Evolutionary conservation across 92 coral and sea anemone genomes (phyloP), one percentile per base, ranked within the genome.

Genomic region (Muricea muricata): DNA sequence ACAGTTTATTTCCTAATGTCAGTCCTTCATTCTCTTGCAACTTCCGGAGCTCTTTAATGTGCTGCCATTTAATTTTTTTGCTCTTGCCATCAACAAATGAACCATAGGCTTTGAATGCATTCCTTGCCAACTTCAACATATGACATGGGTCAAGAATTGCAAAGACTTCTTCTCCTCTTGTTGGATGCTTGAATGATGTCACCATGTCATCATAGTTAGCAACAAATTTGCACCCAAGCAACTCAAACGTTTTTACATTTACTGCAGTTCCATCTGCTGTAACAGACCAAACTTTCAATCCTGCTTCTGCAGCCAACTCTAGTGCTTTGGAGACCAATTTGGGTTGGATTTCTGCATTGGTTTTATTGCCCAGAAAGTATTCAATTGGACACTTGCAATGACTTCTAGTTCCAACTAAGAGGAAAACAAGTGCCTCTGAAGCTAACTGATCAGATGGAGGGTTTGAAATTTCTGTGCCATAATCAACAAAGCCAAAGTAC

Each of bases 1-100:
- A 65, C 7, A 65, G 73, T 65, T 65, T 65, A 31, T 35, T 28
- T 65, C 73, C 35, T 65, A 35, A 12, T 65, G 15, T 65, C 26
- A 35, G 35, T 12, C 10, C 7, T 65, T 65, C 7, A 6, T 31
- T 7, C 13, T 31, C 21, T 65, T n/a, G n/a, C n/a, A n/a, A n/a
- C n/a, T n/a, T n/a, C n/a, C n/a, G n/a, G n/a, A n/a, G n/a, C n/a
- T n/a, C 73, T 13, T 28, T 35, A 17, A 65, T n/a, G 7, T 65
- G 35, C 11, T 65, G 14, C 73, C 73, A 65, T 24, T n/a, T 65
- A 5, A 65, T 65, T 3, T 7, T 33, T 6, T 65, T 28, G 30
- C 73, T 35, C 33, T 65, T 35, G 10, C 35, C 73, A 65, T 65
- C 73, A 13, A 13, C 33, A 12, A 65, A 33, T 9, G 35, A 65